These are phyloP conservation scores for Eumacrocentrus americanus DNA, from an alignment of 2,888 invertebrate species.

Conservation along the genomic window DNA sequence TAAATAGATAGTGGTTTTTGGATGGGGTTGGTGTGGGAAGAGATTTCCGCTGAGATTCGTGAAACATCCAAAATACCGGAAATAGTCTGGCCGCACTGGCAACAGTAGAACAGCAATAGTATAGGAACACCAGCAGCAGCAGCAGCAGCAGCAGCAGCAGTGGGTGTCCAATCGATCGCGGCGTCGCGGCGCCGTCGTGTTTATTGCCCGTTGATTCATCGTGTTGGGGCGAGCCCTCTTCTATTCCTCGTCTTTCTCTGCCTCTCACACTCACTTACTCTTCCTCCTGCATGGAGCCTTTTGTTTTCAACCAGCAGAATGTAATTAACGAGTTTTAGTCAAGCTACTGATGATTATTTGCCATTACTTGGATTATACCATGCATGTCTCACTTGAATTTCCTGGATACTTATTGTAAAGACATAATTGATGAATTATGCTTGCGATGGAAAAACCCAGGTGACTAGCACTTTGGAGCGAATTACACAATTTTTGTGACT, in stretches of 20 bases:
- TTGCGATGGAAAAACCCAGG: too few species aligned
- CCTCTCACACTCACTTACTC: too few species aligned
- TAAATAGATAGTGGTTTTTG: constrained; percentile 2
- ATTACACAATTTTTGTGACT: not conserved
- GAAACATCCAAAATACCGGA: constrained; percentile 32
- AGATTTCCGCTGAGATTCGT: constrained; percentile 23
- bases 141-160: too few species aligned
- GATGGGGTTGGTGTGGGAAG: constrained; percentile 16
- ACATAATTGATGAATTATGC: not conserved
- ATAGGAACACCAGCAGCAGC: too few species aligned
- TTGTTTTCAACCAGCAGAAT: constrained; percentile 4
- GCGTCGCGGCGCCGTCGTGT: constrained; percentile 35
- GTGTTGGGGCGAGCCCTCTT: constrained; percentile 23
- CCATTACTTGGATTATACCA: not conserved
- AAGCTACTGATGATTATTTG: not conserved
- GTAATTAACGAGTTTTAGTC: too few species aligned
- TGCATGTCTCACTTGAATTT: too few species aligned
- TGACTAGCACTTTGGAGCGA: too few species aligned
- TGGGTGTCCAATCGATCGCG: constrained; percentile 34
- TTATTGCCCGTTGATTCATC: constrained; percentile 40
- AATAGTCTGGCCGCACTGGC: constrained; percentile 18
- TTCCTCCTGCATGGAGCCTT: not conserved
- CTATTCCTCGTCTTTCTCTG: constrained; percentile 1
- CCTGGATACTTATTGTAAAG: too few species aligned
- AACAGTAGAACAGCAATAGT: constrained; percentile 11